Evolutionary conservation across 2,888 invertebrate species (phyloP).

Genomic region (Eupeodes latifasciatus): DNA sequence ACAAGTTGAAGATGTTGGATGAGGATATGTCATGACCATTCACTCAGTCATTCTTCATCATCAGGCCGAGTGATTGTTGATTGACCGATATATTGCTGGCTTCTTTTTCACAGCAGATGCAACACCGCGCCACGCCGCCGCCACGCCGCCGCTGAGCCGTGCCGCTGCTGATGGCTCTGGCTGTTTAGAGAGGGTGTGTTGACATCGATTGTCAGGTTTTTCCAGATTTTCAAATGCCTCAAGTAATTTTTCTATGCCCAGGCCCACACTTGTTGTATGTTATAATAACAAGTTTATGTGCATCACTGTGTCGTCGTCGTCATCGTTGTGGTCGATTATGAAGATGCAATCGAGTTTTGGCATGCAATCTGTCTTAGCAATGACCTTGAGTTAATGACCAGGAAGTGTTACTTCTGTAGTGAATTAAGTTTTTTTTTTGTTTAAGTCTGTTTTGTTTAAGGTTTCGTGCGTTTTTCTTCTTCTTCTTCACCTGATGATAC

Average conservation of each 20-base stretch:
- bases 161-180: not conserved
- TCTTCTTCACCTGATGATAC: conserved; percentile 20
- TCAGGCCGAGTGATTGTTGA: conserved; percentile 63
- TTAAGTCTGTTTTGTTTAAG: not conserved
- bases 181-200: conserved; percentile 66
- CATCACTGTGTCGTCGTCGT: not conserved
- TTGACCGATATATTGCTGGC: conserved; percentile 71
- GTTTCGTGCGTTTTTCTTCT: conserved; percentile 31
- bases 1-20: conserved; percentile 39
- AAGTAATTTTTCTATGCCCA: conserved; percentile 24
- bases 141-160: too few relatives aligned
- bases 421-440: conserved; percentile 11
- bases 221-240: conserved; percentile 66
- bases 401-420: conserved; percentile 54
- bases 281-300: conserved; percentile 8
- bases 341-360: conserved; percentile 64
- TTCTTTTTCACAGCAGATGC: conserved; percentile 13
- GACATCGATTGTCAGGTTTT: conserved; percentile 75
- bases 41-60: conserved; percentile 67
- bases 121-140: not conserved
- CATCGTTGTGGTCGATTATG: conserved; percentile 54
- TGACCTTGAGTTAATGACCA: conserved; percentile 75
- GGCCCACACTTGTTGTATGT: not conserved
- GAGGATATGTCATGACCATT: conserved; percentile 71
- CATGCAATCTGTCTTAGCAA: conserved; percentile 72